Base-by-base conservation (phyloP, 1,140 invertebrate species). In the Brachionus sp. region DNA sequence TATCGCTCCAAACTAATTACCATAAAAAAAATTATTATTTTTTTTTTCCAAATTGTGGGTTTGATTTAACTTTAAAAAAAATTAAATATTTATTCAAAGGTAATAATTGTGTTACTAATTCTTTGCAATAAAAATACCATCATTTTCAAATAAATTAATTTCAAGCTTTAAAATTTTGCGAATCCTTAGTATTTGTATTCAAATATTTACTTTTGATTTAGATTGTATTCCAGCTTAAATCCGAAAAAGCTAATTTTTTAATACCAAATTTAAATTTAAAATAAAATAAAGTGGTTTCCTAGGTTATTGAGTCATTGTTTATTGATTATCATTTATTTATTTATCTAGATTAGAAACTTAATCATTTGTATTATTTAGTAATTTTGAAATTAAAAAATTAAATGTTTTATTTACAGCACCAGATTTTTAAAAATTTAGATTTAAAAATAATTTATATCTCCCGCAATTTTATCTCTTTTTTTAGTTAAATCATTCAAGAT, bases 1-100 rank as follows among this genome's bases (percentile, higher is more conserved):
- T 57, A 57, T 57, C 6, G 50, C 39, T 42, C 39, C 39, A 42
- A 42, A 19, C 44, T 16, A 6, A 50, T 50, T 50, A 50, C 44
- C 44, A 50, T 50, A 50, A 50, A 50, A 5, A 50, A 50, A 50
- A 57, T 23, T 57, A 23, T 57, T 23, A 57, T 57, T 57, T 57
- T 19, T 19, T 57, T 57, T 1, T 57, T 23, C 16, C 9, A 5
- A 50, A 16, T 57, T 57, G 19, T 57, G 50, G n/a, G 16, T 57
- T 57, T 57, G 19, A 23, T 57, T 57, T 57, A 19, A 57, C n/a
- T 23, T 57, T 23, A 57, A 57, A 42, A 42, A 42, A 57, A 57
- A 57, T 57, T 57, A 57, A 57, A 57, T 57, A 57, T 57, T 57
- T 57, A 57, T 57, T 57, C 50, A 57, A 23, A 57, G 50, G 50